These are phyloP conservation scores for Homarus americanus DNA, from an alignment of 1,140 invertebrate species.

Conservation along the genomic window DNA sequence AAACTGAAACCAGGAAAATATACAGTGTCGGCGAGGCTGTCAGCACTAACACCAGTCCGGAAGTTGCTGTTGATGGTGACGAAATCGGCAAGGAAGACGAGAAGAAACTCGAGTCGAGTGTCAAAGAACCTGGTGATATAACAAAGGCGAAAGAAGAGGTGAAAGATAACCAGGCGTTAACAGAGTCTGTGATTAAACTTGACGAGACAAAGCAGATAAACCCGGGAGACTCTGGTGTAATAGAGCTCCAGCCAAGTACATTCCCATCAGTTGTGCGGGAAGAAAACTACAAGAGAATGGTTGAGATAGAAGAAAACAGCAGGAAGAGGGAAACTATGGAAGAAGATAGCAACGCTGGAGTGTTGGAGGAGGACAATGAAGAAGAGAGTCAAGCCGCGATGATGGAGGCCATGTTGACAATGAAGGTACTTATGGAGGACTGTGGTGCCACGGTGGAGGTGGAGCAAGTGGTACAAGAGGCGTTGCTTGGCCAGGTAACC, in stretches of 20 bases:
- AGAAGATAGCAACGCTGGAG: background rate
- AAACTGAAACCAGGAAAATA: background rate
- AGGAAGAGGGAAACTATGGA: background rate
- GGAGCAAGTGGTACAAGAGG: background rate
- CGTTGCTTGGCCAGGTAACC: background rate
- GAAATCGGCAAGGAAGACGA: background rate
- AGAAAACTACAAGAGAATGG: background rate
- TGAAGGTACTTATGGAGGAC: conserved; percentile 9
- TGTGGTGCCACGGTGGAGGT: conserved; percentile 13
- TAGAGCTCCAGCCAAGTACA: background rate
- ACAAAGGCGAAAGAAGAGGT: background rate
- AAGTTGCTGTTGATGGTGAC: background rate
- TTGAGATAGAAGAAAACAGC: background rate
- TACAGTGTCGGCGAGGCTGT: background rate
- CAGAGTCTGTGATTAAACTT: background rate
- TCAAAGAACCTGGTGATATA: background rate
- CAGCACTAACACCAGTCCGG: background rate
- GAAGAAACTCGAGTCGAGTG: background rate
- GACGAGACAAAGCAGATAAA: background rate
- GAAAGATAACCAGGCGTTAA: background rate
- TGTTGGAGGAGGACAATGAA: background rate
- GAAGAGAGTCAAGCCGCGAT: background rate
- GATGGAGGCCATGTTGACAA: conserved; percentile 35
- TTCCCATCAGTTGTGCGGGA: background rate
- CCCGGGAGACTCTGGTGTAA: background rate